A percentile compares a stretch with the other conserved stretches of the same genome.
Conservation (phyloP, 1,140 invertebrate species). For the Pseudomyrmex cubaensis region DNA sequence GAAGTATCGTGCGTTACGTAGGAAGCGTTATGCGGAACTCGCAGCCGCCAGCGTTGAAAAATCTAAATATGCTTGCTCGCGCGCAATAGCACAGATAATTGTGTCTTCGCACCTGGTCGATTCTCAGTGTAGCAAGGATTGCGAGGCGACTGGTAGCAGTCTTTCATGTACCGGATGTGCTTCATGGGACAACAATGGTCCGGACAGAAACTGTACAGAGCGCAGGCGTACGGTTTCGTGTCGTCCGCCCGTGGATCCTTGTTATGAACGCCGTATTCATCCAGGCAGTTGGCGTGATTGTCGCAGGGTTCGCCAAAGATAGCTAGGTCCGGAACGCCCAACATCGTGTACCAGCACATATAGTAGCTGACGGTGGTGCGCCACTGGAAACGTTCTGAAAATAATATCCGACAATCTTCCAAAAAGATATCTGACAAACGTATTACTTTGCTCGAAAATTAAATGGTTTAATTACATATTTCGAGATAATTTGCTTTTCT, state of each 20-base stretch:
- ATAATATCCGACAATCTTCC: neutral
- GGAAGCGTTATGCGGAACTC: constrained; percentile 6
- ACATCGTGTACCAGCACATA: constrained; percentile 89
- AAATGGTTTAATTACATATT: neutral
- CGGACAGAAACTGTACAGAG: constrained; percentile 88
- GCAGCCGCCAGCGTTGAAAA: neutral
- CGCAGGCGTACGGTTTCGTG: constrained; percentile 86
- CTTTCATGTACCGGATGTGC: constrained; percentile 79
- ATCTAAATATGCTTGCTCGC: constrained; percentile 42
- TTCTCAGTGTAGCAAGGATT: constrained; percentile 85
- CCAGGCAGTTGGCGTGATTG: constrained; percentile 87
- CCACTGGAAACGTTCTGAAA: constrained; percentile 87
- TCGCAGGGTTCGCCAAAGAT: constrained; percentile 86
- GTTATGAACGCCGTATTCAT: constrained; percentile 79
- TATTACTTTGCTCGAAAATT: neutral
- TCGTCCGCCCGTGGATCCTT: constrained; percentile 86
- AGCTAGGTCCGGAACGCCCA: constrained; percentile 83
- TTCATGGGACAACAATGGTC: constrained; percentile 87
- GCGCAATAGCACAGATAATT: neutral
- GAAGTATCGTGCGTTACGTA: neutral
- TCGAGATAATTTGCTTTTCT: too few species aligned
- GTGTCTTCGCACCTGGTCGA: constrained; percentile 62
- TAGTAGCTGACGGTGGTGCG: constrained; percentile 87
- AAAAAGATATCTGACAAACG: constrained; percentile 5
- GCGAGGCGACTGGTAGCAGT: constrained; percentile 79